These are phyloP conservation scores for Anguilla marmorata DNA, from an alignment of 2,797 vertebrate species.

Conservation along the genomic window DNA sequence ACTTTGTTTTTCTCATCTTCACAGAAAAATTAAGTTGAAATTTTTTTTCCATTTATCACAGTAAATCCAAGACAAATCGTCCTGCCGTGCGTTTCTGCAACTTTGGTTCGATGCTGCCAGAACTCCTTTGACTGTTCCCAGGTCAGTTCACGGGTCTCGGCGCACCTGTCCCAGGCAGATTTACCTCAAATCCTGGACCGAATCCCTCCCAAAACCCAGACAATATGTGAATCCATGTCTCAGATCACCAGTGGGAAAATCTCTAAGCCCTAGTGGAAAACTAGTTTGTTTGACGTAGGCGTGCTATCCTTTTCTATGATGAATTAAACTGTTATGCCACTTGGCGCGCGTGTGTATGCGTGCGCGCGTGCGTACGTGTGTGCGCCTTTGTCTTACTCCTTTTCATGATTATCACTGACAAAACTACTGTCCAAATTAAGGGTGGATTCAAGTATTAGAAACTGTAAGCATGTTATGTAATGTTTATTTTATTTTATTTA, in stretches of 20 bases:
- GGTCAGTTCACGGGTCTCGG: constrained; percentile 17
- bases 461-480: too few species aligned
- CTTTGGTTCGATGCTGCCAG: constrained; percentile 20
- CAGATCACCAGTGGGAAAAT: constrained; percentile 4
- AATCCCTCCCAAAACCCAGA: not conserved
- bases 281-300: not conserved
- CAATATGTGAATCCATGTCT: not conserved
- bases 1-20: not conserved
- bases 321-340: not conserved
- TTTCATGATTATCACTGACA: not conserved
- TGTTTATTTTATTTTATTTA: not conserved
- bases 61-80: not conserved
- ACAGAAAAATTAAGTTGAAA: not conserved
- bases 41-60: not conserved
- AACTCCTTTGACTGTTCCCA: constrained; percentile 11
- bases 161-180: constrained; percentile 24
- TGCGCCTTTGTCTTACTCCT: not conserved
- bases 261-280: not conserved
- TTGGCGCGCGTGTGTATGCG: not conserved
- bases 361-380: not conserved
- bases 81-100: not conserved
- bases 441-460: not conserved
- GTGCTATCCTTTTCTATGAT: not conserved
- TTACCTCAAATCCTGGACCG: constrained; percentile 23
- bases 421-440: not conserved